Conservation (phyloP, 2,888 invertebrate species). For the Cryptocheilus praepositus region DNA sequence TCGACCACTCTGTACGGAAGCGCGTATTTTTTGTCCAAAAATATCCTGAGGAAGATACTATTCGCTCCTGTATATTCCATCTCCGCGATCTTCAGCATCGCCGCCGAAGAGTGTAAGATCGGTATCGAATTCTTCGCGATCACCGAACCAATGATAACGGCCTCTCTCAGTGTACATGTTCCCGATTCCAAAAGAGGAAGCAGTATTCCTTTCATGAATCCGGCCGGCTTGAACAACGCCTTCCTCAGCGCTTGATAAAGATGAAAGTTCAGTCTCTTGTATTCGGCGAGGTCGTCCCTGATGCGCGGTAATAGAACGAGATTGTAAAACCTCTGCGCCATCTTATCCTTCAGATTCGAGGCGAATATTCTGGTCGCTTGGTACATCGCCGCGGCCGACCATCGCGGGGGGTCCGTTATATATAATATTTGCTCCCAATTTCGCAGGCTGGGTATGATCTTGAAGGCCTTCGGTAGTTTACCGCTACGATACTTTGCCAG, state of each 20-base stretch:
- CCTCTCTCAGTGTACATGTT: conserved; percentile 95
- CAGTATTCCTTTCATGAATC: conserved; percentile 96
- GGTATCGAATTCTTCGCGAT: conserved; percentile 94
- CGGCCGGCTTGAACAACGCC: conserved; percentile 96
- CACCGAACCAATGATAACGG: conserved; percentile 95
- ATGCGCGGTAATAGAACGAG: conserved; percentile 93
- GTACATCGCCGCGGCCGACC: conserved; percentile 99
- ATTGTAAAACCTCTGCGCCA: conserved; percentile 97
- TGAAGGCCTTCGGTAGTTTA: conserved; percentile 98
- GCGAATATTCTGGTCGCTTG: conserved; percentile 96
- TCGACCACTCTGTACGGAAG: conserved; percentile 96
- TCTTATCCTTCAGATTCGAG: conserved; percentile 96
- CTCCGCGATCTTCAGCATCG: conserved; percentile 95
- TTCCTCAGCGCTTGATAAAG: conserved; percentile 95
- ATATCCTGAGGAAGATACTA: conserved; percentile 94
- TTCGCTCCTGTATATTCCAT: conserved; percentile 98
- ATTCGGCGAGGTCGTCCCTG: conserved; percentile 96
- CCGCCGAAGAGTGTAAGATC: conserved; percentile 95
- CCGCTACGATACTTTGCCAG: conserved; percentile 94
- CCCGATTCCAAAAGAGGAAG: conserved; percentile 88
- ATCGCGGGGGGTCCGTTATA: conserved; percentile 90
- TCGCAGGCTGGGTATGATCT: conserved; percentile 92
- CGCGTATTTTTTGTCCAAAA: conserved; percentile 98
- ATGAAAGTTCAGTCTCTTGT: conserved; percentile 96
- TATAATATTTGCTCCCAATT: conserved; percentile 97